Base-by-base conservation (phyloP, 2,113 vertebrate genomes). In the Toxotes chatareus region DNA sequence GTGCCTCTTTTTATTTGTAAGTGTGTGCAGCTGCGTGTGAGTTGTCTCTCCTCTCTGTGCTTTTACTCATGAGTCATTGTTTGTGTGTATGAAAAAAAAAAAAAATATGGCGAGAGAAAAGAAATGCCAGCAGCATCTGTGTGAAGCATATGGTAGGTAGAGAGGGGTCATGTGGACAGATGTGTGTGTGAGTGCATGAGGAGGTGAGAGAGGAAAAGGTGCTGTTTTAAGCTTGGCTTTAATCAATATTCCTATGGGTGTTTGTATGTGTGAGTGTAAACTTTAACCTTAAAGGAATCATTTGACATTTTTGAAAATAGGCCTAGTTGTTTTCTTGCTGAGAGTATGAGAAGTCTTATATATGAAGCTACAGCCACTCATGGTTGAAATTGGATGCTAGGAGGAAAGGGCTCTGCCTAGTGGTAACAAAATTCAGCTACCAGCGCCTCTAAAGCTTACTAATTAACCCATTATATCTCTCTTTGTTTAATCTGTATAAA, bases 51-150 rank as follows among this genome's bases (percentile, higher is more conserved):
- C 53, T 61, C 34, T 56, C 72, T 67, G 31, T 81, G 79, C 74
- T 87, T 87, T 84, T 82, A 74, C 72, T 62, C 65, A 59, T 86
- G 89, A 91, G 42, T 92, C 82, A 91, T 63, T 84, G 84, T 85
- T 73, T 79, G 69, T 82, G 73, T 82, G 89, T 69, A 44, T 9
- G 38, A 53, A 74, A 65, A 73, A 51, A 74, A 65, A 73, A 51
- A 55, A 78, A 83, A 81, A 86, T 40, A 71, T 56, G 59, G 44
- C 1, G 3, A 76, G 56, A 59, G 57, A n/a, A 61, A 72, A 73
- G 56, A 85, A 72, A 85, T 80, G 86, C 57, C 47, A 80, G 84
- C 44, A 80, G 73, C 83, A 70, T 91, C 79, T 76, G 46, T 71
- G 57, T 63, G 77, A 86, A 67, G 73, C 75, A 78, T 77, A 79